These are phyloP conservation scores for Venustoraphidia nigricollis DNA, from an alignment of 2,888 invertebrate species.

Conservation along the genomic window DNA sequence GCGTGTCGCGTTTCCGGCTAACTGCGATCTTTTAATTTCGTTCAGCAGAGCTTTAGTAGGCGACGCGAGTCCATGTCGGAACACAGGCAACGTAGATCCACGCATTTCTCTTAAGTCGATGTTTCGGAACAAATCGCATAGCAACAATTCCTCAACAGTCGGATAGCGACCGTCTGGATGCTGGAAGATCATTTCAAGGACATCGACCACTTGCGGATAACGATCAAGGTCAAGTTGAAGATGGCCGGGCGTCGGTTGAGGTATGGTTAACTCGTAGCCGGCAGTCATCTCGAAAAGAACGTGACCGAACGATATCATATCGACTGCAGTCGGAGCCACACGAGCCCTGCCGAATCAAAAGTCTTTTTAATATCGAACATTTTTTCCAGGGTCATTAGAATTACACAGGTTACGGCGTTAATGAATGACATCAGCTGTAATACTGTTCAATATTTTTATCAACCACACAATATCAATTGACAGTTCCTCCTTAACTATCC, in stretches of 20 bases:
- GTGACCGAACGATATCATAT: slow-evolving; percentile 63
- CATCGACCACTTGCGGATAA: slow-evolving; percentile 62
- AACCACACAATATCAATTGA: no score
- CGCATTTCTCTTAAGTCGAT: slow-evolving; percentile 80
- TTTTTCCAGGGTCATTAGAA: no score
- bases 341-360: slow-evolving; percentile 23
- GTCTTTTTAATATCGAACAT: slow-evolving; percentile 26
- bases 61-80: slow-evolving; percentile 17
- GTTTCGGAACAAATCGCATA: slow-evolving; percentile 73
- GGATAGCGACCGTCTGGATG: slow-evolving; percentile 49
- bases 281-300: slow-evolving; percentile 86
- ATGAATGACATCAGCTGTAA: no score
- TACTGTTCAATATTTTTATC: no score
- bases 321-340: slow-evolving; percentile 35
- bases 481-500: no score
- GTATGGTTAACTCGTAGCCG: slow-evolving; percentile 62
- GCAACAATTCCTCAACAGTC: slow-evolving; percentile 60
- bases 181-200: slow-evolving; percentile 64
- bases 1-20: slow-evolving; percentile 11
- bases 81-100: slow-evolving; percentile 61
- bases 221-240: slow-evolving; percentile 50
- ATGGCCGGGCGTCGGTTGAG: slow-evolving; percentile 58
- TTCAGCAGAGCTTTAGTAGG: slow-evolving; percentile 23
- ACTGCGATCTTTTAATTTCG: slow-evolving; percentile 2
- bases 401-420: no score